Base-by-base conservation (phyloP, 2,888 invertebrate species). In the Frankliniella fusca region DNA sequence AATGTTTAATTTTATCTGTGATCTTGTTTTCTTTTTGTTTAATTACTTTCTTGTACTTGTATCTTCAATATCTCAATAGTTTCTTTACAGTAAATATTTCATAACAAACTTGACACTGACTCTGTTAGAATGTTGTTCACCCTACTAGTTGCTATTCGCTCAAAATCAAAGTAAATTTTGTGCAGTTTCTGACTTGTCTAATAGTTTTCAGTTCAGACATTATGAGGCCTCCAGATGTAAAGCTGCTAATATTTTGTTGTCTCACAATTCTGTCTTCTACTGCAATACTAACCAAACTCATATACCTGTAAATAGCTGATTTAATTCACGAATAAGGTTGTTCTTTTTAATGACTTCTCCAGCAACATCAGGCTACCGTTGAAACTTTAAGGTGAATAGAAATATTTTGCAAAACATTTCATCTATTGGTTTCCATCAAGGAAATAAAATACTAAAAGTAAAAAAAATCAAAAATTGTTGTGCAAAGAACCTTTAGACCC, bases 1-100 rank as follows among this genome's bases (percentile, higher is more conserved):
- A 76, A 27, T 76, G 70, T 76, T 76, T 76, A 76, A n/a, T 76
- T 76, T 76, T 76, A 76, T 76, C 70, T 76, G 70, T 76, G 70
- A 76, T 76, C 70, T 76, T 76, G 70, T 76, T 76, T 76, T 76
- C 23, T 12, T 76, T 76, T 76, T 23, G 23, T 76, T 76, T 76
- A n/a, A 76, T 76, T 76, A 76, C 70, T 76, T 76, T 76, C n/a
- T 76, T 76, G 70, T 76, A 76, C 11, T 76, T 76, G 70, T 76
- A 76, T 27, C 70, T 23, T 23, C 54, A 20, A 20, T 27, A 76
- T 76, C 70, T 27, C 10, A 27, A 27, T 76, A 23, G 11, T 76
- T 76, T 76, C 27, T 76, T 27, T 76, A 76, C 70, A 76, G 70
- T 76, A 76, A 76, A 76, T 76, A 27, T 76, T 23, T 76, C 70